phyloP scores from a whole-genome alignment of 2,113 vertebrate genomes.

The Dasyurus viverrinus region DNA sequence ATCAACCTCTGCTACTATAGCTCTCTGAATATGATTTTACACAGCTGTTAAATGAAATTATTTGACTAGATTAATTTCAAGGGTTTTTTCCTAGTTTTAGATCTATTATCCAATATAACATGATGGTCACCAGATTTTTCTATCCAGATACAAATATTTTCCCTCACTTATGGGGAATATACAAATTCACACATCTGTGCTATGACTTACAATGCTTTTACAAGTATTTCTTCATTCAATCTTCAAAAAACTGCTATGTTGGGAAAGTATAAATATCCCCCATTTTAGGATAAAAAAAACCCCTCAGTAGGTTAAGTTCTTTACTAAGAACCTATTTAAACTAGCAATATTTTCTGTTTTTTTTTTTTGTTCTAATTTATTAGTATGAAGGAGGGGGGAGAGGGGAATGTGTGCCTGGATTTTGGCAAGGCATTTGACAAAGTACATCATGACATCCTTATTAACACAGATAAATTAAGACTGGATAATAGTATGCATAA shows the following conservation, averaged over 20 bases:
- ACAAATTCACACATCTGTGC: not conserved
- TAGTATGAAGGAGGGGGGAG: not conserved
- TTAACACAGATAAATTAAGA: not conserved
- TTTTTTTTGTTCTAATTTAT: not conserved
- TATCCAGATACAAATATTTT: not conserved
- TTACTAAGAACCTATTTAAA: not conserved
- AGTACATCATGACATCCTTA: not conserved
- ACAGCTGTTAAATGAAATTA: not conserved
- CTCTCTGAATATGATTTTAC: not conserved
- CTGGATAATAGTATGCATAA: not conserved
- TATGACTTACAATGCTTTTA: not conserved
- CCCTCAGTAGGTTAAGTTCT: not conserved
- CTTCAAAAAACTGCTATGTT: not conserved
- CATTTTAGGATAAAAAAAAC: not conserved
- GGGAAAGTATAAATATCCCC: not conserved
- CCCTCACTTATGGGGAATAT: not conserved
- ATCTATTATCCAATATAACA: not conserved
- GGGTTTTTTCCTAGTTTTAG: not conserved
- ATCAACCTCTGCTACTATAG: not conserved
- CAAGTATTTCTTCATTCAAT: not conserved
- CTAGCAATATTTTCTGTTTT: not conserved
- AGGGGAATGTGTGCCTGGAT: not conserved
- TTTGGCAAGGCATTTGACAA: not conserved
- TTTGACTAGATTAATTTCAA: not conserved
- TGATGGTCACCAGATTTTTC: not conserved